Evolutionary conservation across 2,113 vertebrate species (phyloP).

Genomic region (Diadophis punctatus): DNA sequence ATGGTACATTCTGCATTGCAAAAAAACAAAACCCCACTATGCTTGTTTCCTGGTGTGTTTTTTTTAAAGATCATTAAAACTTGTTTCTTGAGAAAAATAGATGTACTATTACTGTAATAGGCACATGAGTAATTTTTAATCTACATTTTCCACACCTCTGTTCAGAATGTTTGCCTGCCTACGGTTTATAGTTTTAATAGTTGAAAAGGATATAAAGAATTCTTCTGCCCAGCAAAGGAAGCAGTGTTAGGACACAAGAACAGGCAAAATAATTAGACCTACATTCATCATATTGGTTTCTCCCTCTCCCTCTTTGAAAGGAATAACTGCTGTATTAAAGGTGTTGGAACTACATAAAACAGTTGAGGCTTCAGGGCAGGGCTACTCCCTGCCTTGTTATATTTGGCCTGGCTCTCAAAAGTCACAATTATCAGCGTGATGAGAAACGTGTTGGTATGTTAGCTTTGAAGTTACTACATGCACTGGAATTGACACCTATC

Average conservation of each 20-base stretch:
- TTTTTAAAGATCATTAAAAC: background rate
- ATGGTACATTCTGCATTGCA: background rate
- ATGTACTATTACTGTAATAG: background rate
- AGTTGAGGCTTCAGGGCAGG: slow-evolving; percentile 33
- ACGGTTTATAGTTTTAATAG: slow-evolving; percentile 21
- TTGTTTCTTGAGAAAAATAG: background rate
- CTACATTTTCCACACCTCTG: slow-evolving; percentile 12
- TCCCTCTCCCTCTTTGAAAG: slow-evolving; percentile 46
- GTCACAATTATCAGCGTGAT: background rate
- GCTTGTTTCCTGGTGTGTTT: background rate
- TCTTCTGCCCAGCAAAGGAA: slow-evolving; percentile 4
- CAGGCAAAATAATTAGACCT: slow-evolving; percentile 15
- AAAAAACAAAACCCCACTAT: background rate
- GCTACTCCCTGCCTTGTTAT: slow-evolving; percentile 27
- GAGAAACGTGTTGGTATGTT: slow-evolving; percentile 3
- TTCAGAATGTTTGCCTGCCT: slow-evolving; percentile 40
- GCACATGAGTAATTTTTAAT: slow-evolving; percentile 26
- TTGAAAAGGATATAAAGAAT: slow-evolving; percentile 31
- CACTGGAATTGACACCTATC: background rate
- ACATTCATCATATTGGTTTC: slow-evolving; percentile 17
- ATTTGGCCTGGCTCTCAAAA: slow-evolving; percentile 3
- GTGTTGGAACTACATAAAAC: slow-evolving; percentile 65
- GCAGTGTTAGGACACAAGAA: slow-evolving; percentile 30
- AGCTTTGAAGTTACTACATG: background rate
- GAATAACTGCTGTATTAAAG: slow-evolving; percentile 6